These are phyloP conservation scores for Eclectus roratus DNA, from an alignment of 2,113 vertebrate species.

Conservation along the genomic window DNA sequence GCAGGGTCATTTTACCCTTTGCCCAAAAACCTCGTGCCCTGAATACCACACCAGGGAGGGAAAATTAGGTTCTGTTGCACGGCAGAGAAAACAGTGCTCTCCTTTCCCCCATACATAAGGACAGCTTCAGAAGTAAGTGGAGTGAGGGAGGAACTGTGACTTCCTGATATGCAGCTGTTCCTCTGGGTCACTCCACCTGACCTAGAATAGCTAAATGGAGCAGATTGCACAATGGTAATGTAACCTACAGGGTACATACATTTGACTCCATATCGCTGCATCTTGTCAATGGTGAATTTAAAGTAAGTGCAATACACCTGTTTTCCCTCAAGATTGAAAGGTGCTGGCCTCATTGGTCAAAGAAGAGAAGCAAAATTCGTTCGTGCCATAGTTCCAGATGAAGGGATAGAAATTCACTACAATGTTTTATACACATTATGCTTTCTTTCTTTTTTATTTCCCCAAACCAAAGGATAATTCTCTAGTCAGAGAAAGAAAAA, in stretches of 20 bases:
- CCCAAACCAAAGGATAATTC: neutral
- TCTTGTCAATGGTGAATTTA: neutral
- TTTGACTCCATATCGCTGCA: neutral
- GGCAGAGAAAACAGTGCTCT: neutral
- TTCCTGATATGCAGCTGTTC: neutral
- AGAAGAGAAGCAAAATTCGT: constrained; percentile 4
- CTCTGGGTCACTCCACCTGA: neutral
- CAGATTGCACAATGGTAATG: neutral
- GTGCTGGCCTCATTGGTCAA: neutral
- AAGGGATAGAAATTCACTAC: neutral
- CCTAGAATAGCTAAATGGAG: neutral
- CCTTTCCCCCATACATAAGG: accelerated
- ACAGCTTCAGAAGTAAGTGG: neutral
- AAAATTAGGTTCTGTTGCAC: neutral
- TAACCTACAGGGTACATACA: neutral
- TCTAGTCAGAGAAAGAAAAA: neutral
- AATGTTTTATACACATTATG: neutral
- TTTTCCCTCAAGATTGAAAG: neutral
- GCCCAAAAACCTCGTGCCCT: neutral
- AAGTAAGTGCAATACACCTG: neutral
- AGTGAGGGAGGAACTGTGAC: neutral
- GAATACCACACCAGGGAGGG: neutral
- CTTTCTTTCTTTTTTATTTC: neutral
- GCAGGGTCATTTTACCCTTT: neutral
- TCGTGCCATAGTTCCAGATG: neutral